Percentiles rank a stretch among this genome's conserved stretches.
Conservation (phyloP, 2,113 vertebrate species). For the Narcine bancroftii region DNA sequence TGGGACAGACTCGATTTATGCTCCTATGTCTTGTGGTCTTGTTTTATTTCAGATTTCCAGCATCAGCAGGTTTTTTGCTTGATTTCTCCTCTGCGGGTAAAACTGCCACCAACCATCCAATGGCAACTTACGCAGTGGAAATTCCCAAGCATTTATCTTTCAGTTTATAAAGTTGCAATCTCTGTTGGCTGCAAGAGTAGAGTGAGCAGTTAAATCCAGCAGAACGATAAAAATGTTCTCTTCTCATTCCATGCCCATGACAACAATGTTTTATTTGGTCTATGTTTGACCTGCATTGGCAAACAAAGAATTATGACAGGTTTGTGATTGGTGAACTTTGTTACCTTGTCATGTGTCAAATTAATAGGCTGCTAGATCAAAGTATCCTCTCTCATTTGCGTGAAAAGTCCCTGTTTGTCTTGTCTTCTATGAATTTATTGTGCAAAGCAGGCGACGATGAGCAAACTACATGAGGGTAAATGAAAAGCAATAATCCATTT, state of each 20-base stretch:
- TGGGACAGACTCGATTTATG: too few relatives aligned
- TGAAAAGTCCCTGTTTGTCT: neutral
- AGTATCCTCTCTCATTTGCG: neutral
- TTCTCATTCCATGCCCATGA: neutral
- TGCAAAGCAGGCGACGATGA: neutral
- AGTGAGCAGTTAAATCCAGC: neutral
- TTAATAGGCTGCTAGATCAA: neutral
- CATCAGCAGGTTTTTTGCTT: too few relatives aligned
- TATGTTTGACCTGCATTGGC: neutral
- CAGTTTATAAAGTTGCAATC: neutral
- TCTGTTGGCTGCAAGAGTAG: neutral
- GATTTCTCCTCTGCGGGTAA: too few relatives aligned
- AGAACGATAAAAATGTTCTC: neutral
- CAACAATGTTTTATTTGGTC: neutral
- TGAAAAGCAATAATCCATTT: neutral
- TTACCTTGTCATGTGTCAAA: neutral
- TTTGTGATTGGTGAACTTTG: neutral
- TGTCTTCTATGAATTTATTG: too few relatives aligned
- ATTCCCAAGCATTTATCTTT: neutral
- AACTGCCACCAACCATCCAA: too few relatives aligned
- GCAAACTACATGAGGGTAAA: too few relatives aligned
- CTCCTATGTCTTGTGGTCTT: too few relatives aligned
- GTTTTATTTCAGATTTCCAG: too few relatives aligned
- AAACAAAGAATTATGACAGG: neutral
- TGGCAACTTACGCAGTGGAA: neutral